A percentile compares a stretch with the other conserved stretches of the same genome.
phyloP scores from a whole-genome alignment of 2,888 invertebrate species.

The Neoscelio sp. region DNA sequence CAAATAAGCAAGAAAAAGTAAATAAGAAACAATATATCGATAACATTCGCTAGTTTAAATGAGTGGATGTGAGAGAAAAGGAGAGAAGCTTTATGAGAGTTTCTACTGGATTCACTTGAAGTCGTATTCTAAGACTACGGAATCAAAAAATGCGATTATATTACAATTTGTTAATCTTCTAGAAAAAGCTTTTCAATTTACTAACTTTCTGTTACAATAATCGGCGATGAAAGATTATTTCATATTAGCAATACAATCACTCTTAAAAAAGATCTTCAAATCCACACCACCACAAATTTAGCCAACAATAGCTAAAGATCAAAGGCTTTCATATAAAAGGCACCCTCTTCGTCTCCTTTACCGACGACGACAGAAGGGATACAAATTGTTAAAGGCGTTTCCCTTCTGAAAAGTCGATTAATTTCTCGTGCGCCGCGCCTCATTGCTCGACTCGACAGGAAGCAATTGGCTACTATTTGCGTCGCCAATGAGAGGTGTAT shows the following conservation, averaged over 20 bases:
- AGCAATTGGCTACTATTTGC: conserved; percentile 55
- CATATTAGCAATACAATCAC: background rate
- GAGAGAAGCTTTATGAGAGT: too few relatives aligned
- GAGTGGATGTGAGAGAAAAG: too few relatives aligned
- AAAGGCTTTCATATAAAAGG: conserved; percentile 18
- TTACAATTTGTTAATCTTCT: too few relatives aligned
- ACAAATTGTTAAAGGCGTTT: conserved; percentile 53
- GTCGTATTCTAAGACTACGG: too few relatives aligned
- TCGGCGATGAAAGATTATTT: too few relatives aligned
- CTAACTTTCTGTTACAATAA: too few relatives aligned
- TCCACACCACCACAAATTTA: conserved; percentile 6
- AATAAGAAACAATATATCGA: too few relatives aligned
- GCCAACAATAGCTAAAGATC: conserved; percentile 25
- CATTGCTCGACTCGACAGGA: conserved; percentile 25
- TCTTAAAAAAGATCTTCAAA: conserved; percentile 18
- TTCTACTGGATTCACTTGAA: too few relatives aligned
- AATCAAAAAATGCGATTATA: too few relatives aligned
- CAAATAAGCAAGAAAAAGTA: too few relatives aligned
- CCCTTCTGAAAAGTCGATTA: conserved; percentile 52
- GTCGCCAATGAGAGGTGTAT: conserved; percentile 35
- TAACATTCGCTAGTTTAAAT: too few relatives aligned
- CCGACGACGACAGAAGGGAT: conserved; percentile 33
- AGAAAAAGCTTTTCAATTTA: too few relatives aligned
- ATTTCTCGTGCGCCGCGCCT: conserved; percentile 44
- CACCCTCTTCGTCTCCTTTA: conserved; percentile 13